These are phyloP conservation scores for Sinonovacula constricta DNA, from an alignment of 1,140 invertebrate genomes.

Conservation along the genomic window DNA sequence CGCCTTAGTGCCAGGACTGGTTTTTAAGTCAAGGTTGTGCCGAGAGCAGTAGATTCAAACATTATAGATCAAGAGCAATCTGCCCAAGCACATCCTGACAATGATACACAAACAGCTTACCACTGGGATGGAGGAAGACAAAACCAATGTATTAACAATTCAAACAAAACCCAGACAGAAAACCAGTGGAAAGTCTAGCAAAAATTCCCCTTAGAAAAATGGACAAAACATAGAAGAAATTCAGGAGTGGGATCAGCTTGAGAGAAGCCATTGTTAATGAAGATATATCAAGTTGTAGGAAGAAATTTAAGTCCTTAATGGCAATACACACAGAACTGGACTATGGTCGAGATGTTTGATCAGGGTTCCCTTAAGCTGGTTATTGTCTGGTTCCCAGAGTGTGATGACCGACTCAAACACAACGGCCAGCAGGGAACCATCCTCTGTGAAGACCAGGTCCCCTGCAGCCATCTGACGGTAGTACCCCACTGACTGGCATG, in stretches of 20 bases:
- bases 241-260: not conserved
- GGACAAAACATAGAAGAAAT: not conserved
- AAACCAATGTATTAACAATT: not conserved
- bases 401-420: conserved; percentile 86
- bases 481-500: conserved; percentile 83
- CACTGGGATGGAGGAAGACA: not conserved
- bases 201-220: not conserved
- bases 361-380: conserved; percentile 80
- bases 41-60: too few species aligned
- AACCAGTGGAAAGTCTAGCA: not conserved
- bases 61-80: not conserved
- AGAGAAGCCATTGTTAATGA: not conserved
- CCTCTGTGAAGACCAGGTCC: conserved; percentile 84
- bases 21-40: too few species aligned
- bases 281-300: not conserved
- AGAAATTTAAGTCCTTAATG: conserved; percentile 26
- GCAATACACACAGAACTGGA: conserved; percentile 64
- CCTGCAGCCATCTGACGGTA: conserved; percentile 83
- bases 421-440: conserved; percentile 87
- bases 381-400: conserved; percentile 82
- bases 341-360: conserved; percentile 59
- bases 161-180: conserved; percentile 1
- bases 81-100: too few species aligned
- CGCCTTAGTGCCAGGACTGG: too few species aligned
- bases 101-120: too few species aligned